Conservation (phyloP, 2,113 vertebrate genomes). For the Hemichromis elongatus region DNA sequence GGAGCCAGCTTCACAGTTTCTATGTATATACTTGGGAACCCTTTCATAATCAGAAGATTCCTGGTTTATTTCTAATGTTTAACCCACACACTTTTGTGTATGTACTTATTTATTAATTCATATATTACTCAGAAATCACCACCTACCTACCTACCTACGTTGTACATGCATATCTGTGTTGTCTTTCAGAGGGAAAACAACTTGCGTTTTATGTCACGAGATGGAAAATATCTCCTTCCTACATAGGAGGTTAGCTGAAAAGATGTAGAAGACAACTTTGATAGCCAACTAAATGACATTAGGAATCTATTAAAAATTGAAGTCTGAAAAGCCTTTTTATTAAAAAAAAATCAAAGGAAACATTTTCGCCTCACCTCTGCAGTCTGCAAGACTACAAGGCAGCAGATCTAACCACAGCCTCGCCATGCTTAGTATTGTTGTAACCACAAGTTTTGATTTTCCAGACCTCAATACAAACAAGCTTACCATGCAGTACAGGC, state of each 20-base stretch:
- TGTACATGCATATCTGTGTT: neutral
- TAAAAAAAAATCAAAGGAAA: neutral
- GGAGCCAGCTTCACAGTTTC: neutral
- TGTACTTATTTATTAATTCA: neutral
- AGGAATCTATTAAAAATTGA: neutral
- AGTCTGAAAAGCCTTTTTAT: neutral
- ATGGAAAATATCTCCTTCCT: neutral
- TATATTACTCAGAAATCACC: neutral
- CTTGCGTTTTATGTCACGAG: neutral
- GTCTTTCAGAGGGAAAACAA: neutral
- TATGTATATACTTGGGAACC: neutral
- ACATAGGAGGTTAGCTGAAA: neutral
- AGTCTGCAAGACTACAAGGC: neutral
- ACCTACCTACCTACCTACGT: neutral
- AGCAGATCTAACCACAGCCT: neutral
- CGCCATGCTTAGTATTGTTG: neutral
- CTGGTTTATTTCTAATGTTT: neutral
- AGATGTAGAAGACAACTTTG: neutral
- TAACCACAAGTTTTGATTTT: neutral
- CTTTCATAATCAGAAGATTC: neutral
- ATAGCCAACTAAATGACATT: fast-evolving
- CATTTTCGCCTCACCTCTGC: neutral
- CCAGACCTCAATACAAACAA: neutral
- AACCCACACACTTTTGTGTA: neutral
- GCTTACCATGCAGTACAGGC: neutral